Evolutionary conservation across 2,888 invertebrate genomes (phyloP), one percentile per base, ranked within the genome.

Genomic region (Cephus pygmeus): DNA sequence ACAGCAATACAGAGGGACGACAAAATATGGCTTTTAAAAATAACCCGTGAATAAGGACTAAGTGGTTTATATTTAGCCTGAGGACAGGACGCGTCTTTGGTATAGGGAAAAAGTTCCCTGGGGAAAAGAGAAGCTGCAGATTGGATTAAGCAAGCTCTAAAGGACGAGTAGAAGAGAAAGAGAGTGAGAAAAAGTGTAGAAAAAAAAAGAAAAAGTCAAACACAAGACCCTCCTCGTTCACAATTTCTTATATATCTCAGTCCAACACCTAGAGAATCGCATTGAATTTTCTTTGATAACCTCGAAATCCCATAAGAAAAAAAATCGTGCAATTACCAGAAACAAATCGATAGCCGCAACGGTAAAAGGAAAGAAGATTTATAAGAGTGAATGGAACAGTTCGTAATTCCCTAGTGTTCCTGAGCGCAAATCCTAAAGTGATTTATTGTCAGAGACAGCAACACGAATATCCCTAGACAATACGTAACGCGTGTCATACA

Each of bases 21-120:
- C 56, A 6, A 23, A 56, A 56, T 56, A 56, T 9, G 56, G 23
- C 23, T 71, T 71, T 71, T 34, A 71, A 71, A 71, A 71, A 71
- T 71, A 71, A 33, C 71, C 71, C 71, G 31, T 71, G 31, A 71
- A 33, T 71, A 71, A 71, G 71, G 31, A 71, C 71, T 71, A 71
- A 71, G 71, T 71, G 71, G 31, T 71, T 71, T 71, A 71, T 71
- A 71, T 71, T 71, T 71, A 33, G 31, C 12, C 34, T 9, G 31
- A 12, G 56, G 33, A 23, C 71, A 71, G 71, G 71, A 71, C 71
- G 15, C 31, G 71, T 31, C 31, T 56, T 56, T 56, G 56, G 9
- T 15, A 33, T 1, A 71, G 71, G 71, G 33, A 71, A 34, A 31
- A 71, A 71, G 31, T 71, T 11, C 31, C 3, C 71, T 15, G 12